Evolutionary conservation across 1,140 invertebrate genomes (phyloP).

Genomic region (Diuraphis noxia): DNA sequence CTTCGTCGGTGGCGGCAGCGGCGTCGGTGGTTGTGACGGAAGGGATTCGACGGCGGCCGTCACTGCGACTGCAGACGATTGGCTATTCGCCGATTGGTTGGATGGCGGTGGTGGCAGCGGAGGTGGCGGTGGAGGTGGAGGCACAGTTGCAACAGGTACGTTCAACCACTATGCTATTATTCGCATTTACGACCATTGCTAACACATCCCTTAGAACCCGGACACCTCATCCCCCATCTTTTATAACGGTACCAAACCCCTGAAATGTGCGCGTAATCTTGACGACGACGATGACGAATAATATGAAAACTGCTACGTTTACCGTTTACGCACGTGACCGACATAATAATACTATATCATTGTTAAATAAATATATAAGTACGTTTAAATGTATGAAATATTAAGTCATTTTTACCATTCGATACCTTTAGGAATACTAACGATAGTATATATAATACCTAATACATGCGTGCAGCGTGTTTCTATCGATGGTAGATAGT

Average conservation of each 20-base stretch:
- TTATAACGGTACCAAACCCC: not conserved
- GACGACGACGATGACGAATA: not conserved
- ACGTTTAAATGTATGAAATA: not conserved
- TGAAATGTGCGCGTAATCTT: not conserved
- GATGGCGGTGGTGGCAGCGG: slow-evolving; percentile 56
- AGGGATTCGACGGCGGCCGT: not conserved
- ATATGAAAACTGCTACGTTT: not conserved
- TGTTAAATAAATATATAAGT: not conserved
- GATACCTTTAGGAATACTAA: too few relatives aligned
- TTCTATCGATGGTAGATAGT: too few relatives aligned
- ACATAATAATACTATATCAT: too few relatives aligned
- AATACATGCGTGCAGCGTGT: too few relatives aligned
- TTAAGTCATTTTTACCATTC: not conserved
- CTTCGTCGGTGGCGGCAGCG: slow-evolving; percentile 31
- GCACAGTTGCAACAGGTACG: slow-evolving; percentile 35
- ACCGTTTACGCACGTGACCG: too few relatives aligned
- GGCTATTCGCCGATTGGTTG: slow-evolving; percentile 53
- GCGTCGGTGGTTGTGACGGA: slow-evolving; percentile 41
- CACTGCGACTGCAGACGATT: slow-evolving; percentile 19
- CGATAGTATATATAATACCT: too few relatives aligned
- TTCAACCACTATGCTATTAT: not conserved
- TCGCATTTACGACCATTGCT: not conserved
- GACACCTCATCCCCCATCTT: not conserved
- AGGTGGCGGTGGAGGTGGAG: slow-evolving; percentile 49
- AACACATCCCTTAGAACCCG: not conserved